phyloP scores from a whole-genome alignment of 2,888 invertebrate species.

The Xanthia icteritia region DNA sequence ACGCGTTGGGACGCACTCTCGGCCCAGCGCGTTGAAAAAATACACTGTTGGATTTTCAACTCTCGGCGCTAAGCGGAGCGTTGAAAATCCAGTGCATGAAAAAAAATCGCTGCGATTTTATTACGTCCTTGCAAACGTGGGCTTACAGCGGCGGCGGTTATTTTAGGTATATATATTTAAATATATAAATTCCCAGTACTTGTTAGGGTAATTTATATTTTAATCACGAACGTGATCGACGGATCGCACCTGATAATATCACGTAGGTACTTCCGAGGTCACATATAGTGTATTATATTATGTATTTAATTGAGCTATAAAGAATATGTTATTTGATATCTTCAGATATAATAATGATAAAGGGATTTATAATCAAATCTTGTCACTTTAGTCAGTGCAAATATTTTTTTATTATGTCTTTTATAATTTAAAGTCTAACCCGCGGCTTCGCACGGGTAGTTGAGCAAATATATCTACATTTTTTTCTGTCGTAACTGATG shows the following conservation, averaged over 20 bases:
- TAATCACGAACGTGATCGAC: conserved; percentile 42
- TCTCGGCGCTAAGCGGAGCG: no score
- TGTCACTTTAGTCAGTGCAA: not conserved
- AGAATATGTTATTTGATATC: conserved; percentile 29
- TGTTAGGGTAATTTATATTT: conserved; percentile 49
- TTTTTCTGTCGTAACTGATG: no score
- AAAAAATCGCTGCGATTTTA: no score
- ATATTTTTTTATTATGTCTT: not conserved
- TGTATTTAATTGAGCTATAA: conserved; percentile 27
- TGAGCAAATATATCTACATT: no score
- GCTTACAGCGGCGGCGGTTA: conserved; percentile 11
- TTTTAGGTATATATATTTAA: conserved; percentile 29
- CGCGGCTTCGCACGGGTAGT: no score
- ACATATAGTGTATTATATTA: conserved; percentile 9
- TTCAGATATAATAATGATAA: conserved; percentile 43
- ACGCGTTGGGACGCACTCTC: no score
- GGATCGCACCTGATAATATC: conserved; percentile 72
- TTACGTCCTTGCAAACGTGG: no score
- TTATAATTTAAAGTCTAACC: no score
- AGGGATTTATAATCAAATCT: conserved; percentile 27
- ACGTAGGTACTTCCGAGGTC: conserved; percentile 57
- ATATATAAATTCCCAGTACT: conserved; percentile 33
- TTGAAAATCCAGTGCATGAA: no score
- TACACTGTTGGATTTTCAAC: no score
- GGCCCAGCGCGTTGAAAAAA: no score